These are phyloP conservation scores for Polydrusus pterygomalis DNA, from an alignment of 2,888 invertebrate species.

Conservation along the genomic window DNA sequence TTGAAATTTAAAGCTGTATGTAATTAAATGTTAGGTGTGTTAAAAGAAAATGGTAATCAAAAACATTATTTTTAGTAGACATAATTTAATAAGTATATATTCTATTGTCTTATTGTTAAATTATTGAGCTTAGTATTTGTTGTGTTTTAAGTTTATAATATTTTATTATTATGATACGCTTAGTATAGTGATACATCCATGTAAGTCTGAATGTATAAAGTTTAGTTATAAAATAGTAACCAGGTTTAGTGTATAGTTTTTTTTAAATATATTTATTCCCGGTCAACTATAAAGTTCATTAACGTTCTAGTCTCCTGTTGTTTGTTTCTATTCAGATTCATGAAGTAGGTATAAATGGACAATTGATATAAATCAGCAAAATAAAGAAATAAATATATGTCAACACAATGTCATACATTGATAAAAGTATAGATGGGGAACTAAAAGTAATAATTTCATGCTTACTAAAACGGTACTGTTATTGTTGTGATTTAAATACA, in stretches of 20 bases:
- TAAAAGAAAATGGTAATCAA: constrained; percentile 14
- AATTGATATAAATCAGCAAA: no score
- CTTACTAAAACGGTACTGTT: no score
- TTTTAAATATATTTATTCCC: no score
- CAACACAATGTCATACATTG: no score
- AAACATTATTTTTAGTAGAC: constrained; percentile 5
- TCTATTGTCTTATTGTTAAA: constrained; percentile 27
- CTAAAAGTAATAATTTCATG: no score
- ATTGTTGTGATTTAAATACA: no score
- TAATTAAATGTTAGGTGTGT: background rate
- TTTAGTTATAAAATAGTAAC: background rate
- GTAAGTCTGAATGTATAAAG: constrained; percentile 13
- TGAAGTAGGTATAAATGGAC: no score
- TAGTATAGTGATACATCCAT: constrained; percentile 16
- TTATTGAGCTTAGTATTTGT: constrained; percentile 37
- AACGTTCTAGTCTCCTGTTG: background rate
- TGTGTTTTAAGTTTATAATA: constrained; percentile 35
- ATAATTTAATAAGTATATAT: constrained; percentile 21
- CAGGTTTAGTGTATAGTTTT: background rate
- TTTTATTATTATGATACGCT: constrained; percentile 42
- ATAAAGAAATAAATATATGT: no score
- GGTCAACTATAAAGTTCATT: no score
- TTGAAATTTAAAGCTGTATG: no score
- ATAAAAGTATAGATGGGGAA: no score
- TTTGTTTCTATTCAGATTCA: background rate